Evolutionary conservation across 2,888 invertebrate species (phyloP).

Genomic region (Cremastinae sp.): DNA sequence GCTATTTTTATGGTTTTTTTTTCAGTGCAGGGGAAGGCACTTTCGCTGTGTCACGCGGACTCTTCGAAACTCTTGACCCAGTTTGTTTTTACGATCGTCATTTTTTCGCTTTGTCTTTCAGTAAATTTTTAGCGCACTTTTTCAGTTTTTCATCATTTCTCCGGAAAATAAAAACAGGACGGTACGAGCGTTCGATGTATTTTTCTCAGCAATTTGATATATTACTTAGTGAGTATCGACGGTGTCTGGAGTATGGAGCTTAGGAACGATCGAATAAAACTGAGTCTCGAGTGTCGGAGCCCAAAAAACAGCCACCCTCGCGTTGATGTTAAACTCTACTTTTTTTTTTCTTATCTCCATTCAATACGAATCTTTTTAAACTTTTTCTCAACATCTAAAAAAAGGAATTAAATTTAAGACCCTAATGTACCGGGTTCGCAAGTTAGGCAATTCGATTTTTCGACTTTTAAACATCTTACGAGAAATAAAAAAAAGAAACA

Average conservation of each 20-base stretch:
- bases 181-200: conserved; percentile 29
- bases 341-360: conserved; percentile 29
- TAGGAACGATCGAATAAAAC: not conserved
- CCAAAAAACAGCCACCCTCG: conserved; percentile 72
- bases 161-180: conserved; percentile 17
- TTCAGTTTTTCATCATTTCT: conserved; percentile 54
- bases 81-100: conserved; percentile 20
- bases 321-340: conserved; percentile 56
- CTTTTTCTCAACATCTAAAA: conserved; percentile 35
- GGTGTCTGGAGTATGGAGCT: not conserved
- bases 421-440: conserved; percentile 63
- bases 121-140: not conserved
- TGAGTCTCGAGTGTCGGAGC: conserved; percentile 66
- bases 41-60: conserved; percentile 74
- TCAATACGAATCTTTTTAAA: conserved; percentile 26
- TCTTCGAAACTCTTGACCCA: conserved; percentile 65
- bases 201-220: not conserved
- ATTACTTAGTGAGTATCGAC: not conserved
- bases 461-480: conserved; percentile 11
- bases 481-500: conserved; percentile 15
- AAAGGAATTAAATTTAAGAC: conserved; percentile 57
- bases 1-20: conserved; percentile 68
- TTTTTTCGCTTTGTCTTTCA: conserved; percentile 43
- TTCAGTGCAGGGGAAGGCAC: conserved; percentile 79
- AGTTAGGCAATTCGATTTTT: conserved; percentile 59